Percentiles rank a stretch among this genome's conserved stretches.
phyloP scores from a whole-genome alignment of 2,888 invertebrate genomes.

The Pristionchus mayeri region DNA sequence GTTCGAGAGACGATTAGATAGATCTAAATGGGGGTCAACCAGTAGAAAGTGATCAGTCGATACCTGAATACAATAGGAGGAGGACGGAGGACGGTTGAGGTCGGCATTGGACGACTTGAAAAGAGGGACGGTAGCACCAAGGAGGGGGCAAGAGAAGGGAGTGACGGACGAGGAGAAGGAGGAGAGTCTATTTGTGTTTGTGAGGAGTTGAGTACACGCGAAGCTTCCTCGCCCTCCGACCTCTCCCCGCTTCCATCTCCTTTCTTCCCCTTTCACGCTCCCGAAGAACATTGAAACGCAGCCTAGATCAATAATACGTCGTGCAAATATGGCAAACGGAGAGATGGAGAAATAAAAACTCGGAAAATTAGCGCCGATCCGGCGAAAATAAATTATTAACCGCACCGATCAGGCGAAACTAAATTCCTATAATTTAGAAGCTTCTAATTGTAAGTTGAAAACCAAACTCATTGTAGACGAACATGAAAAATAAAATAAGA shows the following conservation, averaged over 20 bases:
- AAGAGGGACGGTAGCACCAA: conserved; percentile 21
- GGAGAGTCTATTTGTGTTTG: conserved; percentile 49
- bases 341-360: not conserved
- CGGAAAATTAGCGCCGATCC: not conserved
- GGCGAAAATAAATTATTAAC: conserved; percentile 13
- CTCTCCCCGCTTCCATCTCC: conserved; percentile 27
- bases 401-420: no score
- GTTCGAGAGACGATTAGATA: conserved; percentile 14
- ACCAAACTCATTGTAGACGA: no score
- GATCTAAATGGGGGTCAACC: conserved; percentile 32
- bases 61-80: not conserved
- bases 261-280: conserved; percentile 25
- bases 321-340: conserved; percentile 4
- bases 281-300: conserved; percentile 37
- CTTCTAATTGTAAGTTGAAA: no score
- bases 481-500: no score
- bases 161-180: conserved; percentile 23
- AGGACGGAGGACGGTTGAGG: not conserved
- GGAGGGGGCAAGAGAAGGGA: conserved; percentile 37
- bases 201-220: conserved; percentile 49
- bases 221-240: conserved; percentile 45
- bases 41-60: not conserved
- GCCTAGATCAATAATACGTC: conserved; percentile 25
- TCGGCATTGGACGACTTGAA: conserved; percentile 19
- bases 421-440: no score